Percentiles rank a stretch among this genome's conserved stretches.
These are phyloP conservation scores for Planiliza haematocheilus DNA, from an alignment of 2,113 vertebrate genomes.

Conservation along the genomic window DNA sequence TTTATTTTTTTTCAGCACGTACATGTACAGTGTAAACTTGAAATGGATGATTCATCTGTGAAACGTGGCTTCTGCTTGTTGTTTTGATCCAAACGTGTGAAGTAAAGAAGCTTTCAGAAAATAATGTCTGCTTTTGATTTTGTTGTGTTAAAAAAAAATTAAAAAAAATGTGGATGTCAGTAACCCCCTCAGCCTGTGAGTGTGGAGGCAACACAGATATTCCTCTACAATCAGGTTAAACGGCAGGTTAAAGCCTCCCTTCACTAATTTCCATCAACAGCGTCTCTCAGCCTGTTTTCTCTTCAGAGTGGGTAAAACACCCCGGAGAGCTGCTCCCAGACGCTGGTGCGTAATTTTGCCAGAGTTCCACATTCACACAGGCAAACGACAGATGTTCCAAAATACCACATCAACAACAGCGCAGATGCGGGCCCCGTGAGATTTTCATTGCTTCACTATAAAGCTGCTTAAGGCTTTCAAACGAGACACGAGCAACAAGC, in stretches of 20 bases:
- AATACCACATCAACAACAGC: constrained; percentile 74
- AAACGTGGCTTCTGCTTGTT: constrained; percentile 16
- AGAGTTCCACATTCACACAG: constrained; percentile 57
- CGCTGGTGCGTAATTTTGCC: constrained; percentile 41
- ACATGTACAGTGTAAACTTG: too few relatives aligned
- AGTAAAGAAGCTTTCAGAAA: constrained; percentile 9
- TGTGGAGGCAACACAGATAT: constrained; percentile 21
- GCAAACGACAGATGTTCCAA: constrained; percentile 77
- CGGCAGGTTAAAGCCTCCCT: constrained; percentile 37
- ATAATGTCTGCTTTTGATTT: constrained; percentile 9
- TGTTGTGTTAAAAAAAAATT: background rate
- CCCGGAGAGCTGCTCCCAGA: constrained; percentile 58
- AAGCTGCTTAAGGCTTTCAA: constrained; percentile 51
- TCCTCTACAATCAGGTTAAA: constrained; percentile 26
- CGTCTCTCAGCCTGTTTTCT: constrained; percentile 40
- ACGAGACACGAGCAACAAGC: constrained; percentile 20
- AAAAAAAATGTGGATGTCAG: background rate
- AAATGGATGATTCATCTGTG: constrained; percentile 22
- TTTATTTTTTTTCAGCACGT: background rate
- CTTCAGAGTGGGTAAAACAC: constrained; percentile 56
- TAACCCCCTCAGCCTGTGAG: constrained; percentile 10
- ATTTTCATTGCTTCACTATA: constrained; percentile 52
- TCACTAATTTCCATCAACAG: constrained; percentile 55
- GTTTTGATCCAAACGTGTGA: background rate
- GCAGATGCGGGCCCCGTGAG: constrained; percentile 65